Evolutionary conservation across 2,797 vertebrate species (phyloP).

Genomic region (Myotis daubentonii): DNA sequence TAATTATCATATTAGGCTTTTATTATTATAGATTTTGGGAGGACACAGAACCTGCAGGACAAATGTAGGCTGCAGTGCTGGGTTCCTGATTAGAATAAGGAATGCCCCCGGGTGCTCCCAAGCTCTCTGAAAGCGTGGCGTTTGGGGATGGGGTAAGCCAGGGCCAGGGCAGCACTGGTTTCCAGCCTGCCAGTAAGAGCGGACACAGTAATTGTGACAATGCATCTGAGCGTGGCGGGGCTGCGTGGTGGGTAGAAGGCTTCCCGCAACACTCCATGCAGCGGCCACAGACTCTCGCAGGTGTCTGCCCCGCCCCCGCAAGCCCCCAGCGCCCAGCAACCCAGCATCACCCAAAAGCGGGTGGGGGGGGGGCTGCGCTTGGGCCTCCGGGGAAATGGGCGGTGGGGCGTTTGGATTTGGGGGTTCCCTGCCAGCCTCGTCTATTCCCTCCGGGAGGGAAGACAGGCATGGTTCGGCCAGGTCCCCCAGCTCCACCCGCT

Average conservation of each 20-base stretch:
- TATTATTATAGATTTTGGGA: neutral
- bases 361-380: neutral
- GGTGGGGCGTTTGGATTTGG: neutral
- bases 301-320: fast-evolving
- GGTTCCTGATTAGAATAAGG: conserved; percentile 82
- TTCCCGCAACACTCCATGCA: neutral
- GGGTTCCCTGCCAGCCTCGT: neutral
- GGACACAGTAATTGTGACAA: conserved; percentile 80
- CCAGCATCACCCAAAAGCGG: neutral
- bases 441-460: neutral
- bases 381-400: neutral
- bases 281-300: neutral
- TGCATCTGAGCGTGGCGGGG: conserved; percentile 78
- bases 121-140: conserved; percentile 82
- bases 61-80: conserved; percentile 82
- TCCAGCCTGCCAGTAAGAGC: too few relatives aligned
- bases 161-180: conserved; percentile 67
- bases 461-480: neutral
- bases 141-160: conserved; percentile 65
- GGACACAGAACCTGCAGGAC: conserved; percentile 70
- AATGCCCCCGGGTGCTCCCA: conserved; percentile 79
- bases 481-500: neutral
- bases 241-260: too few relatives aligned
- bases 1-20: too few relatives aligned
- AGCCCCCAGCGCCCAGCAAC: neutral